Base-by-base conservation (phyloP, 2,797 vertebrate species). In the Dermochelys coriacea region DNA sequence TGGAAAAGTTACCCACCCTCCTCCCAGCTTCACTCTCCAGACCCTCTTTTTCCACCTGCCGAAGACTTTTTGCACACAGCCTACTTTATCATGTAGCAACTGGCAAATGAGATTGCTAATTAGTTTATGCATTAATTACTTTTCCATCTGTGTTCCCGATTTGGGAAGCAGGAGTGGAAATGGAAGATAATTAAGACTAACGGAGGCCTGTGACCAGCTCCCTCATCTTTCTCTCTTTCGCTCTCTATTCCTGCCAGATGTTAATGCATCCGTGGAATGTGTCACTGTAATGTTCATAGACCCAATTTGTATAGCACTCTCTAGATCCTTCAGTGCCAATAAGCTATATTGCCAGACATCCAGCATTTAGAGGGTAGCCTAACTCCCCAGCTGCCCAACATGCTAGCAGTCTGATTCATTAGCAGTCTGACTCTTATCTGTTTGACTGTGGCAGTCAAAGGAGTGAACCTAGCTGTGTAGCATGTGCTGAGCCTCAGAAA, bases 121-220 rank as follows among this genome's bases (percentile, higher is more conserved):
- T 97, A 97, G 94, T 97, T 97, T 97, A 81, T 91, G 87, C 78
- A 93, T 84, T 97, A 93, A 92, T 93, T 97, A 90, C 68, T 97
- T 98, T 97, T 97, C 96, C 95, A 96, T 97, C 96, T 98, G 96
- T 96, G 55, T 96, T 97, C 85, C 47, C 78, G 89, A 86, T 94
- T 95, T 94, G 75, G 90, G 16, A 80, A 49, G 6, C 59, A 93
- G 54, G 47, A 96, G 89, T n/a, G 80, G 52, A 41, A 96, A 92
- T 75, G 45, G 10, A 92, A 95, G 64, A 87, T 96, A 94, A 97
- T 97, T 96, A 96, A 89, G 93, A 91, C 31, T 86, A 90, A 88
- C 31, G 64, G 61, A 95, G 79, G 55, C 52, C 23, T 51, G 49
- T 23, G 55, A 93, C 34, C 8, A 68, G 23, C 77, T n/a, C 45